Percentiles rank a stretch among this genome's conserved stretches.
Evolutionary conservation across 2,113 vertebrate species (phyloP).

Genomic region (Corythornis cristatus): DNA sequence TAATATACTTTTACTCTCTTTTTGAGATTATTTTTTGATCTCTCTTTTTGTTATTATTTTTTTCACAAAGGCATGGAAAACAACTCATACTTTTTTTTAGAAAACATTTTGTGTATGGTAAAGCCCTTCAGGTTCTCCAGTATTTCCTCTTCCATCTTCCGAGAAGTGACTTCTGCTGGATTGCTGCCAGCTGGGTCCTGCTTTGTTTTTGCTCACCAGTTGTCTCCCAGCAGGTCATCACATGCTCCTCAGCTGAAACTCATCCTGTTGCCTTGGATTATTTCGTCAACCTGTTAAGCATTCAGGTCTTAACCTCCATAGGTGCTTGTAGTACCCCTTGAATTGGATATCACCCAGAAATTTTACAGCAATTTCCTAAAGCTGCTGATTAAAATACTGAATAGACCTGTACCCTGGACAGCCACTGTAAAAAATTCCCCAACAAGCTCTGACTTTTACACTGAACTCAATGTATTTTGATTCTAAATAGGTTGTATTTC

Average conservation of each 20-base stretch:
- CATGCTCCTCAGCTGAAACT: neutral
- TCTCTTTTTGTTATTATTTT: neutral
- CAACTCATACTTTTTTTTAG: neutral
- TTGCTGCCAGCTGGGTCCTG: neutral
- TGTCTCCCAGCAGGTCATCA: neutral
- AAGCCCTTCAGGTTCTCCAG: neutral
- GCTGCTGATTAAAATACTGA: neutral
- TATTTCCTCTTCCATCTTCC: neutral
- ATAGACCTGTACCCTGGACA: neutral
- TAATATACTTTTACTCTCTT: neutral
- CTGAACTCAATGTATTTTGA: neutral
- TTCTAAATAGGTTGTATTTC: neutral
- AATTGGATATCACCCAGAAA: rapidly evolving
- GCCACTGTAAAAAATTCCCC: neutral
- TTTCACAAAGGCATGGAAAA: neutral
- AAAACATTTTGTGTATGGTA: neutral
- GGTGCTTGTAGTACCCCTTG: neutral
- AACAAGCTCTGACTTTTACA: neutral
- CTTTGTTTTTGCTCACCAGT: neutral
- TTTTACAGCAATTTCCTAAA: neutral
- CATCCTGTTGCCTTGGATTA: neutral
- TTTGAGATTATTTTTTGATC: too few relatives aligned
- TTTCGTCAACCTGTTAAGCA: neutral
- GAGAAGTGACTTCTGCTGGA: neutral
- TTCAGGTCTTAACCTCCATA: neutral